Conservation (phyloP, 2,888 invertebrate species). For the Notodonta ziczac region DNA sequence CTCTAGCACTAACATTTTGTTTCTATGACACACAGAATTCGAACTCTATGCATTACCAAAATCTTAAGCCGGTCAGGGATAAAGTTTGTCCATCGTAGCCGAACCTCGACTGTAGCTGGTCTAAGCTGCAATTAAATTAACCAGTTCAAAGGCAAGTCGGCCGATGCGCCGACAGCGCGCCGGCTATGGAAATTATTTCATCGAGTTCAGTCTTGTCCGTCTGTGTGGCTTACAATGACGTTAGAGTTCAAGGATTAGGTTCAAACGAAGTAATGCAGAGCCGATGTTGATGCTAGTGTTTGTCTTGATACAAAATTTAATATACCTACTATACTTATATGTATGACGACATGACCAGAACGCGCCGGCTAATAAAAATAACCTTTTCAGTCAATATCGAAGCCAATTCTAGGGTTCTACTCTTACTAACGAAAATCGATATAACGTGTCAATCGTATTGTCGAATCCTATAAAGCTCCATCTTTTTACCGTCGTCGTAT, state of each 20-base stretch:
- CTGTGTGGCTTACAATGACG: slow-evolving; percentile 35
- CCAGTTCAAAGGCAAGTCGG: slow-evolving; percentile 74
- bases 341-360: too few relatives aligned
- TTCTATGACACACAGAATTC: background rate
- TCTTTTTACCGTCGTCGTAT: too few relatives aligned
- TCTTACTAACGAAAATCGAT: too few relatives aligned
- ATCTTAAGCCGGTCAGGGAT: slow-evolving; percentile 58
- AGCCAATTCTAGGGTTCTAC: too few relatives aligned
- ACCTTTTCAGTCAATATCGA: too few relatives aligned
- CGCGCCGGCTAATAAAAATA: too few relatives aligned
- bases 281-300: background rate
- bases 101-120: slow-evolving; percentile 62
- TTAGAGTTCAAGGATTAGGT: slow-evolving; percentile 32
- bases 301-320: too few relatives aligned
- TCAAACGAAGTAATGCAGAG: background rate
- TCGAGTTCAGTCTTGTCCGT: slow-evolving; percentile 44
- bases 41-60: slow-evolving; percentile 12
- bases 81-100: slow-evolving; percentile 63
- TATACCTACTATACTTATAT: too few relatives aligned
- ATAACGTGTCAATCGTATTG: too few relatives aligned
- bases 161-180: slow-evolving; percentile 50
- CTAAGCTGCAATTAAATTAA: slow-evolving; percentile 75
- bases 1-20: background rate
- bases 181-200: slow-evolving; percentile 66
- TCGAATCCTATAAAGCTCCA: too few relatives aligned